These are phyloP conservation scores for Paragorgia papillata DNA, from an alignment of 92 coral and sea anemone species.

Conservation along the genomic window DNA sequence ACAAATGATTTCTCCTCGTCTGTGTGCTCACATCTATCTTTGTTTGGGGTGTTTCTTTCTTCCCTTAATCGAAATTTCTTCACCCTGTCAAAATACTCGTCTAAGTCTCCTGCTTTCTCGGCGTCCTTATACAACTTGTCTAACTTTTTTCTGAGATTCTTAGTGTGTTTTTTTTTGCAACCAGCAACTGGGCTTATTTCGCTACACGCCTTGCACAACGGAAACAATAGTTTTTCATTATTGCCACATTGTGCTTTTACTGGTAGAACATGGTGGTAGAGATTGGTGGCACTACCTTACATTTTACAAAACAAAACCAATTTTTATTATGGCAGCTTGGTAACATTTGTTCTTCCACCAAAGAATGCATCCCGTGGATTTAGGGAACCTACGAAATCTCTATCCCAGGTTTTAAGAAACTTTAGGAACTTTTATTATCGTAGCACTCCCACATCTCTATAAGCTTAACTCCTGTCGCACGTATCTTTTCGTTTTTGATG, in stretches of 20 bases:
- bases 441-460: slow-evolving; percentile 21
- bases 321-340: slow-evolving; percentile 9
- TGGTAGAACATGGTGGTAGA: slow-evolving; percentile 49
- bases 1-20: not conserved
- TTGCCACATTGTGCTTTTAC: slow-evolving; percentile 11
- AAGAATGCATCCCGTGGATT: slow-evolving; percentile 5
- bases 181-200: too few species aligned
- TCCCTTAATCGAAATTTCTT: too few species aligned
- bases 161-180: too few species aligned
- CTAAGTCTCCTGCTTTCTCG: too few species aligned
- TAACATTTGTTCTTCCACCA: not conserved
- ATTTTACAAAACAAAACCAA: slow-evolving; percentile 25
- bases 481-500: not conserved
- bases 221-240: slow-evolving; percentile 25
- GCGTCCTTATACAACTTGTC: too few species aligned
- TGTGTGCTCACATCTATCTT: slow-evolving; percentile 8
- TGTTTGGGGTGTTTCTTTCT: slow-evolving; percentile 7
- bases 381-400: not conserved
- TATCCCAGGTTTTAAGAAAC: not conserved
- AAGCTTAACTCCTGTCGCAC: not conserved
- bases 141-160: too few species aligned
- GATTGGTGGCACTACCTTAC: slow-evolving; percentile 29
- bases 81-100: too few species aligned
- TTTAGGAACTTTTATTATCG: slow-evolving; percentile 4
- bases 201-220: slow-evolving; percentile 37